Base-by-base conservation (phyloP, 2,797 vertebrate species). In the Xyrichtys novacula region DNA sequence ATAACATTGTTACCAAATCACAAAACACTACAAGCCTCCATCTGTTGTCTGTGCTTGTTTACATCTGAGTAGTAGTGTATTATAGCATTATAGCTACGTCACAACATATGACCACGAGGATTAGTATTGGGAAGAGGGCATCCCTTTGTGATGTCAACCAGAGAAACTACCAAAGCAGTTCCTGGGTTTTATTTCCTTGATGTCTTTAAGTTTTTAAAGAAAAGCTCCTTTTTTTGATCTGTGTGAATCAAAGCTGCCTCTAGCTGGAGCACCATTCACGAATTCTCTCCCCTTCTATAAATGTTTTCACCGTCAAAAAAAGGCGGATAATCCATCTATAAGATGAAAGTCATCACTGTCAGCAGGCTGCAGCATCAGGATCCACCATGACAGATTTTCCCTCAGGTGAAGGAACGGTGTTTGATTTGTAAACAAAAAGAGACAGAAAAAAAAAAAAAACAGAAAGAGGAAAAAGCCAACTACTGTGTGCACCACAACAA, bases 261-360 rank as follows among this genome's bases (percentile, higher is more conserved):
- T 53, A 55, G 16, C 22, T n/a, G 19, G 25, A 20, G 40, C 54
- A 74, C 16, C 16, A 59, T 76, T 73, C 29, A 64, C 12, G 42
- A 25, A 68, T 46, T 48, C 36, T 56, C 23, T 34, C 49, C 34
- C 22, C 48, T 47, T 32, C 39, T 52, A 34, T 26, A 39, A 54
- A 67, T 63, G 53, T 44, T 77, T 70, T 63, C 34, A 55, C 63
- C 32, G 48, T 22, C 55, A 65, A 61, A 57, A 47, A 65, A 50
- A 3, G 2, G 7, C 15, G 28, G 7, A 16, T 48, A 44, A 64
- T 60, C 61, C 32, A 19, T 55, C 52, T 40, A 36, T 71, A 8
- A 64, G 40, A 88, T 83, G 44, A 81, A 79, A 82, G 70, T 44
- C 23, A 20, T 67, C 47, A 40, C 42, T 73, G 48, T 60, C 69